These are phyloP conservation scores for Pentalonia nigronervosa DNA, from an alignment of 1,140 invertebrate species.

Conservation along the genomic window DNA sequence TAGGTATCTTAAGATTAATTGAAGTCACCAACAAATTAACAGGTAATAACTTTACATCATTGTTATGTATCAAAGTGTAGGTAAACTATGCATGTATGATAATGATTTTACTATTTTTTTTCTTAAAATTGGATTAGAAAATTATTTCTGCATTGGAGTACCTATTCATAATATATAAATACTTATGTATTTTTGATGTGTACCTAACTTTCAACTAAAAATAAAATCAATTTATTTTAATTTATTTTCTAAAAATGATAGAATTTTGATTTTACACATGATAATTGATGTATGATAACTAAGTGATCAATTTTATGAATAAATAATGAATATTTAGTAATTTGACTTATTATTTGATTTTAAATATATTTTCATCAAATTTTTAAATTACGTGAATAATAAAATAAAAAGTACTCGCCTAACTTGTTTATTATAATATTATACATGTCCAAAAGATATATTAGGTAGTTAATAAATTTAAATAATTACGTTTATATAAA, in stretches of 20 bases:
- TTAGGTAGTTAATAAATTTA: neutral
- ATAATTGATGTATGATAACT: too few relatives aligned
- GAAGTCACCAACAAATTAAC: neutral
- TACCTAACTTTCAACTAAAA: neutral
- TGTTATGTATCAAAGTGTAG: too few relatives aligned
- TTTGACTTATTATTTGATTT: neutral
- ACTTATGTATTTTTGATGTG: neutral
- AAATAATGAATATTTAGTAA: neutral
- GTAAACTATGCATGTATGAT: neutral
- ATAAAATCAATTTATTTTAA: neutral
- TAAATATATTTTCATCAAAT: neutral
- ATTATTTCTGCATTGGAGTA: neutral
- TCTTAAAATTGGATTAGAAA: neutral
- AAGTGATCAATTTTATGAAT: neutral
- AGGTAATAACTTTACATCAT: neutral
- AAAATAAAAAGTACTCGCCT: neutral
- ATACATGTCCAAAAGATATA: neutral
- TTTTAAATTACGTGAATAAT: neutral
- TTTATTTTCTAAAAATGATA: too few relatives aligned
- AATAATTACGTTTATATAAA: neutral
- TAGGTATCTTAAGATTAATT: neutral
- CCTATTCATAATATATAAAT: neutral
- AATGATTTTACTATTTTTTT: neutral
- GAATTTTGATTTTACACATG: too few relatives aligned
- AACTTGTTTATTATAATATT: neutral